Evolutionary conservation across 2,113 vertebrate genomes (phyloP).

Genomic region (Festucalex cinctus): DNA sequence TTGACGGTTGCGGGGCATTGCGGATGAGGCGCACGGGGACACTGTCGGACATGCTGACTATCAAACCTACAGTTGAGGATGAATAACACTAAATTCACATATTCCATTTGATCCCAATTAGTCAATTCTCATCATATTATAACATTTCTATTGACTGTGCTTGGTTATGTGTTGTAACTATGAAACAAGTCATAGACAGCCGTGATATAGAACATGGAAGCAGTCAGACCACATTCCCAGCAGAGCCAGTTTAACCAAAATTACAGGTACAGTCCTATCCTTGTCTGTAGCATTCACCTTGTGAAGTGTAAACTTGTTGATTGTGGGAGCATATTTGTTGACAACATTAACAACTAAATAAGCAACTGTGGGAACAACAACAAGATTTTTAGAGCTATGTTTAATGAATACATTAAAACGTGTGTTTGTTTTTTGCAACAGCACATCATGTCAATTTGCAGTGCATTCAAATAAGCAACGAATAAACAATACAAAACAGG

Average conservation of each 20-base stretch:
- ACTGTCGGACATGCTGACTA: slow-evolving; percentile 16
- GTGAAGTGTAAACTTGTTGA: not conserved
- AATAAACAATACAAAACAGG: not conserved
- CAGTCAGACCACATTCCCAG: slow-evolving; percentile 26
- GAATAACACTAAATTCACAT: no score
- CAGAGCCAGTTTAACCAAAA: slow-evolving; percentile 14
- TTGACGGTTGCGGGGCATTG: not conserved
- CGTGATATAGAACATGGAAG: not conserved
- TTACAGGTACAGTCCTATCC: not conserved
- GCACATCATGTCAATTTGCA: no score
- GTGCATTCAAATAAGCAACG: not conserved
- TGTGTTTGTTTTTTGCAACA: no score
- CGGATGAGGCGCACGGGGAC: not conserved
- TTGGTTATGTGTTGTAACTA: not conserved
- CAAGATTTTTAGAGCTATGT: not conserved
- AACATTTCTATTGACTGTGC: no score
- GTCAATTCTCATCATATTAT: no score
- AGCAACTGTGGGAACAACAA: not conserved
- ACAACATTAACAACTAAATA: not conserved
- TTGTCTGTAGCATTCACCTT: no score
- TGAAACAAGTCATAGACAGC: not conserved
- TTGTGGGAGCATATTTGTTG: not conserved
- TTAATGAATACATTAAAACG: not conserved
- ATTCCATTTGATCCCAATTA: no score
- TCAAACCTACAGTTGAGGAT: slow-evolving; percentile 3